phyloP scores from a whole-genome alignment of 2,113 vertebrate species.

The Vidua macroura region DNA sequence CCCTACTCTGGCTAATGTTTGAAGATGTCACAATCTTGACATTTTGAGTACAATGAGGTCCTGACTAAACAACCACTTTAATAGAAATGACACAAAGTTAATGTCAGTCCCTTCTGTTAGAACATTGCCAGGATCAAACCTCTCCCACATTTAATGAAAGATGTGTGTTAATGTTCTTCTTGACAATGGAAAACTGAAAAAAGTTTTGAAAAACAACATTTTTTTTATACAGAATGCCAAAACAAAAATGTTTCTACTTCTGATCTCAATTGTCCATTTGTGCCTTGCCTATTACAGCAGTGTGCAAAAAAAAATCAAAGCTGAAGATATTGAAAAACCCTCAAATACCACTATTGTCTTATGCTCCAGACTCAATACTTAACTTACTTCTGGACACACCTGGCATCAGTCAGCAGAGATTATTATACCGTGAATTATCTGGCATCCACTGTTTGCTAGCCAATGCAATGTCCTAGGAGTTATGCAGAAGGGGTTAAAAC shows the following conservation, averaged over 20 bases:
- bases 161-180: background rate
- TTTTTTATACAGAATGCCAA: background rate
- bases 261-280: background rate
- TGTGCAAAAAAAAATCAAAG: background rate
- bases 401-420: background rate
- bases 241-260: background rate
- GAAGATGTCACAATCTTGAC: constrained; percentile 9
- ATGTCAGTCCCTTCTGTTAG: background rate
- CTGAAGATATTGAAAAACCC: background rate
- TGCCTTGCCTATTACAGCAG: background rate
- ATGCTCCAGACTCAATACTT: background rate
- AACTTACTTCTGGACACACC: background rate
- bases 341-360: background rate
- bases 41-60: constrained; percentile 11
- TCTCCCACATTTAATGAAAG: background rate
- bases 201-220: background rate
- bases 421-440: background rate
- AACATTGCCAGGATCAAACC: background rate
- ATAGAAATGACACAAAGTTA: background rate
- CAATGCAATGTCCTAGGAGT: background rate
- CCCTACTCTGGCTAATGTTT: background rate
- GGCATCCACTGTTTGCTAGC: background rate
- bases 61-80: background rate
- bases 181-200: background rate
- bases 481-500: background rate